Evolutionary conservation across 1,140 invertebrate species (phyloP), one percentile per base, ranked within the genome.

Genomic region (Calosoma granatense): DNA sequence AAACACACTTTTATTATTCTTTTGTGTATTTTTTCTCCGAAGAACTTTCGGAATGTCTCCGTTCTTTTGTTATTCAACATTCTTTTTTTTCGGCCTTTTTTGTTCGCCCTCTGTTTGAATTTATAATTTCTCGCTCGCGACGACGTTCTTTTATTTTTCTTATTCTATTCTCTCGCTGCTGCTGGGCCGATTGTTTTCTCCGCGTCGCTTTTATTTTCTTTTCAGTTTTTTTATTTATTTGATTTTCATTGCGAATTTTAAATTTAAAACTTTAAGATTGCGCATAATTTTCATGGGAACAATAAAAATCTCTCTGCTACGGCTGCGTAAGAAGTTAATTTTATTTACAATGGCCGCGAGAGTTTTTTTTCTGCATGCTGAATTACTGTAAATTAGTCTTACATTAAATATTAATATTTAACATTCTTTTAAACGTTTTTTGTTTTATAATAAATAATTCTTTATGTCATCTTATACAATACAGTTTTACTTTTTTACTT

Each of bases 131-230:
- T n/a, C n/a, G n/a, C n/a, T n/a, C n/a, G n/a, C n/a, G n/a, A n/a
- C n/a, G n/a, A n/a, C 6, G 41, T 47, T 47, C 41, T 47, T 47
- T 47, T 47, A 47, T 47, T 47, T 47, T 47, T 47, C 41, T 47
- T 47, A 12, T 47, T 47, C 41, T 47, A 4, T 11, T 47, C 3
- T 11, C 41, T 12, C 17, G 9, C 17, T 47, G 41, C 17, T 17
- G 9, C 17, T 36, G 26, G 6, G 6, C 41, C 41, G 9, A 12
- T 47, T 47, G 41, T 47, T 17, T 47, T 47, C 41, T 47, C 17
- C 41, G 41, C 41, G 6, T 47, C 9, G 26, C 26, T 30, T 30
- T 30, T n/a, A n/a, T n/a, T n/a, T n/a, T n/a, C 6, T 30, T 30
- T 30, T 30, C 26, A 30, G 26, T 14, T 30, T 30, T 30, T 30